Evolutionary conservation across 2,797 vertebrate species (phyloP), one percentile per base, ranked within the genome.

Genomic region (Acrossocheilus fasciatus): DNA sequence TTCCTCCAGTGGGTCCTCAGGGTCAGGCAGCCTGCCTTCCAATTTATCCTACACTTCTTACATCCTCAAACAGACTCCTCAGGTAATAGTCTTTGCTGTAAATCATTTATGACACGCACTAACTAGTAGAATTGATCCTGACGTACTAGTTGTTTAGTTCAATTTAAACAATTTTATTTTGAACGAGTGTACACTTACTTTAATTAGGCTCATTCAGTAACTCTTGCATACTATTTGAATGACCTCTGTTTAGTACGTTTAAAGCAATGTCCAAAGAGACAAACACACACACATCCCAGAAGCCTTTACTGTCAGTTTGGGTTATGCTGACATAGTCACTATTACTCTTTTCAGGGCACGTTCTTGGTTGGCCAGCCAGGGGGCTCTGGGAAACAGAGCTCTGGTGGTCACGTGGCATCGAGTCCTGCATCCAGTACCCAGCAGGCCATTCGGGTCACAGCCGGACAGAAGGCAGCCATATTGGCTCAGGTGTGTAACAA

Each of bases 21-120:
- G 92, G 59, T 95, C 96, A 23, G 97, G 96, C 88, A 97, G 96
- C 87, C 92, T 98, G 85, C 97, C 97, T 78, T 97, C 97, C 89
- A 98, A 99, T 93, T 96, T 99, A 89, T 98, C 98, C 30, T 99
- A 98, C 91, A 99, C 98, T 0, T 99, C 98, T 41, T 99, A 99
- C 86, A 98, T 99, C 93, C 96, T 99, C 81, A 99, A 99, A 93
- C 98, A 99, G 91, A 99, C 98, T 3, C 98, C 98, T 75, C 98
- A 99, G 97, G 98, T 99, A 88, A 86, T 15, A 43, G 36, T 57
- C 2, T 45, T 76, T 57, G n/a, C 43, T 64, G 41, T 81, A 34
- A 30, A 30, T 26, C 5, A 12, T 39, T 78, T 59, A 41, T 79
- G 30, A 54, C 39, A 26, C 4, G 2, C 39, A 26, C 36, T 62